These are phyloP conservation scores for Pristionchus exspectatus DNA, from an alignment of 2,888 invertebrate genomes.

Conservation along the genomic window DNA sequence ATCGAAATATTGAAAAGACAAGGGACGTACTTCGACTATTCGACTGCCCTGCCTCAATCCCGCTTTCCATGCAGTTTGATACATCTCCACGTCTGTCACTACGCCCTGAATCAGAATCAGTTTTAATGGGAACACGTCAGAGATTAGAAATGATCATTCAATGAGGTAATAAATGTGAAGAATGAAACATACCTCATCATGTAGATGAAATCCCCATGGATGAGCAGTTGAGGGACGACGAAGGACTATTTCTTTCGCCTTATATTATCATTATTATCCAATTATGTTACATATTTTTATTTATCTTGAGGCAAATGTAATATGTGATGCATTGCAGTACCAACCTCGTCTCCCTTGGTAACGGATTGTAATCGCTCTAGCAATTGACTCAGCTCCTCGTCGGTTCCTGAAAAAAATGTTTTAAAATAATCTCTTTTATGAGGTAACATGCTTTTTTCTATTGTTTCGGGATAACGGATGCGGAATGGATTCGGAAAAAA, in stretches of 20 bases:
- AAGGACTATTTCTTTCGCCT: conserved; percentile 65
- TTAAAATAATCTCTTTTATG: neutral
- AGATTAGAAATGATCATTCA: neutral
- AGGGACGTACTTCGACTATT: conserved; percentile 85
- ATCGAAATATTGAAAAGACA: neutral
- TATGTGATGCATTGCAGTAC: neutral
- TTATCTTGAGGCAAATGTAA: no score
- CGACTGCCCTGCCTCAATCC: conserved; percentile 93
- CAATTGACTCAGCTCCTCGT: conserved; percentile 86
- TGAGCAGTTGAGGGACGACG: conserved; percentile 70
- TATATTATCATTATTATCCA: neutral
- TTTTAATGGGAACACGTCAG: conserved; percentile 43
- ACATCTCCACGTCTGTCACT: conserved; percentile 91
- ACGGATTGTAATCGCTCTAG: conserved; percentile 89
- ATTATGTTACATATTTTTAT: neutral
- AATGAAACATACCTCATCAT: conserved; percentile 29
- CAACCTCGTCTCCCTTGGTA: conserved; percentile 84
- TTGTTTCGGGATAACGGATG: neutral
- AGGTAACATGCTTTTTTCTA: neutral
- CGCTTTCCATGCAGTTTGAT: conserved; percentile 83
- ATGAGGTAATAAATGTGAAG: neutral
- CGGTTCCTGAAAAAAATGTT: conserved; percentile 62
- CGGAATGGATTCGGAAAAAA: neutral
- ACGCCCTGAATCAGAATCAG: conserved; percentile 83
- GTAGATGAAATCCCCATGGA: conserved; percentile 75